Base-by-base conservation (phyloP, 2,888 invertebrate species). In the Philereme vetulata region DNA sequence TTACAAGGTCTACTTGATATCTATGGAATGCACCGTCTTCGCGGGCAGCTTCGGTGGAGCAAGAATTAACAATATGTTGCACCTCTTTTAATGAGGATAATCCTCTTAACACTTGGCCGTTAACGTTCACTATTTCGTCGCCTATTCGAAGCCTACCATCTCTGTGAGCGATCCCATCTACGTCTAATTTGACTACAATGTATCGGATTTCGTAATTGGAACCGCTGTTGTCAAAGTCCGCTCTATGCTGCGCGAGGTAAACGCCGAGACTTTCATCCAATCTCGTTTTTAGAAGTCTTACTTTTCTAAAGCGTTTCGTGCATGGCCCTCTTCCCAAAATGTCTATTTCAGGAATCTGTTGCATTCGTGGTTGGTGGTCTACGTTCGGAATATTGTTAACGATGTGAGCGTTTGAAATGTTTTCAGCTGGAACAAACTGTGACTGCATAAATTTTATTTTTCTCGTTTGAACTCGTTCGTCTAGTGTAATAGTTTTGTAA, bases 71-170 rank as follows among this genome's bases (percentile, higher is more conserved):
- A 66, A 94, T 90, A 49, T 93, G 88, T 72, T 94, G 94, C 11
- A 94, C 94, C 71, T 95, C 95, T 76, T 94, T 93, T 59, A 94
- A 88, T 5, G 95, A 94, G 46, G 95, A 93, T 56, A 97, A 92
- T 1, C 96, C 96, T 65, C 96, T 93, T 61, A 98, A 87, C 66
- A 96, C 94, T 76, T 94, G 94, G 7, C 97, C 97, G 83, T 98
- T 98, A 36, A 97, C 96, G 85, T 97, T 96, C 8, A 98, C 95
- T 66, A 98, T 96, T 93, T 98, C 97, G 86, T 98, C 98, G 9
- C 97, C 97, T 60, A 97, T 93, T 74, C 95, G 93, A 64, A 98
- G 93, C 72, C 96, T 94, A 21, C 97, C 96, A 81, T 97, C 96
- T 85, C 96, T 96, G 66, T 94, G 94, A 33, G 95, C 95, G 81